These are phyloP conservation scores for Steinernema khuongi DNA, from an alignment of 1,140 invertebrate genomes.

Conservation along the genomic window DNA sequence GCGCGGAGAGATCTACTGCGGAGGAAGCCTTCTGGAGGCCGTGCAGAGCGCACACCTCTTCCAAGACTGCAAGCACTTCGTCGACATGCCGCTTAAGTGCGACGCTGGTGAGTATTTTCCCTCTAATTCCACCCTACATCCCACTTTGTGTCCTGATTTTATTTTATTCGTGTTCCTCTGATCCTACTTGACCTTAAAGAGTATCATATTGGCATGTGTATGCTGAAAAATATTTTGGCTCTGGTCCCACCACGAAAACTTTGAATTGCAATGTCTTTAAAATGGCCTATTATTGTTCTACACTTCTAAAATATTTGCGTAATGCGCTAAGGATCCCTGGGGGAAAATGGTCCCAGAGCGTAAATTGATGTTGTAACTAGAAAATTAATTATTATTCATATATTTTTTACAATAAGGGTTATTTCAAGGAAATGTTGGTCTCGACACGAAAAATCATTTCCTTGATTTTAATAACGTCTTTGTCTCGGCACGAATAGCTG, in stretches of 20 bases:
- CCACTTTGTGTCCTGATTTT: neutral
- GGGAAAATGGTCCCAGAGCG: too few species aligned
- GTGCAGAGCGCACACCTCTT: conserved; percentile 72
- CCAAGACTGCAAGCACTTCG: conserved; percentile 79
- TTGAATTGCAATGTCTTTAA: neutral
- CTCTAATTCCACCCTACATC: neutral
- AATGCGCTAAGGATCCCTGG: neutral
- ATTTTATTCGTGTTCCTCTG: neutral
- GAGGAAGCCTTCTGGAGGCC: conserved; percentile 70
- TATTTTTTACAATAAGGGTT: too few species aligned
- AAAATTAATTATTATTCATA: too few species aligned
- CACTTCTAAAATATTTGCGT: too few species aligned
- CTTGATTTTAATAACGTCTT: too few species aligned
- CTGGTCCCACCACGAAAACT: neutral
- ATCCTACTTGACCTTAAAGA: neutral
- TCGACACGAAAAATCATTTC: too few species aligned
- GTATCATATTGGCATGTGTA: neutral
- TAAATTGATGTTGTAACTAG: too few species aligned
- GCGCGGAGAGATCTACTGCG: conserved; percentile 68
- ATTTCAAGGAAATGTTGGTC: too few species aligned
- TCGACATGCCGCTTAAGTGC: conserved; percentile 74
- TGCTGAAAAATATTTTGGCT: too few species aligned
- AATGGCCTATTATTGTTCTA: too few species aligned
- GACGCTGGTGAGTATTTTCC: conserved; percentile 45
- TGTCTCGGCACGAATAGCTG: too few species aligned